These are phyloP conservation scores for Sphaeridia pumilis DNA, from an alignment of 2,888 invertebrate genomes.

Conservation along the genomic window DNA sequence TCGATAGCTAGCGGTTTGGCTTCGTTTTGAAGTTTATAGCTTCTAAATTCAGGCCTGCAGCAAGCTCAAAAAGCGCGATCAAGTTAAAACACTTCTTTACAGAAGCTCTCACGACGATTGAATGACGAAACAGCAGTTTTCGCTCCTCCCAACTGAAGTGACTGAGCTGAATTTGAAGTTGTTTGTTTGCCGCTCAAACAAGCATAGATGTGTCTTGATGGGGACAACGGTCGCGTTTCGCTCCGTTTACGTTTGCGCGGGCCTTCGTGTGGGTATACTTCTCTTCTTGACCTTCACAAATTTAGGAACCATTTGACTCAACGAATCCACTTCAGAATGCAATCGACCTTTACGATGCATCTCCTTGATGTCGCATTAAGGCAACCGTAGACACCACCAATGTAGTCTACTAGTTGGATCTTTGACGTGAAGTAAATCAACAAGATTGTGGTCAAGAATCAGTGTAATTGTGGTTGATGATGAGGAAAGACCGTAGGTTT, in stretches of 20 bases:
- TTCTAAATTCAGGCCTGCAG: neutral
- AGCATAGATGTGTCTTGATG: no score
- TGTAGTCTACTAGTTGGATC: neutral
- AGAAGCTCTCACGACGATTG: no score
- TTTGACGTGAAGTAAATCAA: neutral
- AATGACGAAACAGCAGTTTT: no score
- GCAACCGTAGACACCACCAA: neutral
- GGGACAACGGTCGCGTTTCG: no score
- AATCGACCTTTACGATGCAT: neutral
- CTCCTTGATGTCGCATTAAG: neutral
- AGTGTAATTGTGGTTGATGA: no score
- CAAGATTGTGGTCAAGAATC: conserved; percentile 41
- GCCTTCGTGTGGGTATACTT: no score
- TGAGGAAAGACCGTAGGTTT: no score
- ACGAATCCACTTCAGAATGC: neutral
- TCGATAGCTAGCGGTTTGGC: neutral
- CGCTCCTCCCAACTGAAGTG: no score
- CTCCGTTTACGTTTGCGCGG: no score
- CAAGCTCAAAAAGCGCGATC: neutral
- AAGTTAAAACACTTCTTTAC: neutral
- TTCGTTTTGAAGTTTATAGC: neutral
- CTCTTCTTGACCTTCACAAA: neutral
- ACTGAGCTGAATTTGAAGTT: no score
- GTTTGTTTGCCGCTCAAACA: no score
- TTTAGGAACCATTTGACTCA: neutral